A percentile compares a stretch with the other conserved stretches of the same genome.
Conservation (phyloP, 2,113 vertebrate genomes). For the Siniperca knerii region DNA sequence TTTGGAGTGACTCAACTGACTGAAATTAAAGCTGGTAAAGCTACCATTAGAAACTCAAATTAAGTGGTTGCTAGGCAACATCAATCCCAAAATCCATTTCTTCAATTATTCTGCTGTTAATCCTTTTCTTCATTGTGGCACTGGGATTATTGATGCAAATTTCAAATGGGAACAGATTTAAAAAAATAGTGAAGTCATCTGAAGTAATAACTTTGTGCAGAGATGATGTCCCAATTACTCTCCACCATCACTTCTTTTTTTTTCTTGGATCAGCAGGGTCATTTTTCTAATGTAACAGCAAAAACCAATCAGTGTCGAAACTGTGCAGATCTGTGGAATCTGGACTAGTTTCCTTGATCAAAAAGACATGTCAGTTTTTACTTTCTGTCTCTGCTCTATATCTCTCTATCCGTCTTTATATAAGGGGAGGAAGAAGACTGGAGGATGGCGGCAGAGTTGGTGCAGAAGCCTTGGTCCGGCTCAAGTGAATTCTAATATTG, state of each 20-base stretch:
- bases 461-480: neutral
- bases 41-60: conserved; percentile 61
- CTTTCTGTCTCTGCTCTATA: neutral
- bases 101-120: conserved; percentile 64
- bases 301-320: conserved; percentile 1
- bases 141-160: conserved; percentile 66
- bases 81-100: conserved; percentile 58
- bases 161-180: conserved; percentile 51
- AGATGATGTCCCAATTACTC: conserved; percentile 47
- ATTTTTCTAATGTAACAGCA: neutral
- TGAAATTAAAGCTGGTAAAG: conserved; percentile 47
- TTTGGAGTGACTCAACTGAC: conserved; percentile 26
- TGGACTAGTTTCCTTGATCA: neutral
- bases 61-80: conserved; percentile 64
- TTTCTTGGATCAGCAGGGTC: neutral
- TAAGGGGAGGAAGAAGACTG: neutral
- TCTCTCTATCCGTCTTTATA: neutral
- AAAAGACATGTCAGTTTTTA: neutral
- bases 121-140: conserved; percentile 59
- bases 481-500: conserved; percentile 9
- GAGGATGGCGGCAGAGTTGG: neutral
- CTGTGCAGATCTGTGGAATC: conserved; percentile 10
- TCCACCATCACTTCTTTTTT: neutral
- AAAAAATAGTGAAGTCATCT: conserved; percentile 26
- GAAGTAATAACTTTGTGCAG: conserved; percentile 33